Base-by-base conservation (phyloP, 2,113 vertebrate genomes). In the Craseonycteris thonglongyai region DNA sequence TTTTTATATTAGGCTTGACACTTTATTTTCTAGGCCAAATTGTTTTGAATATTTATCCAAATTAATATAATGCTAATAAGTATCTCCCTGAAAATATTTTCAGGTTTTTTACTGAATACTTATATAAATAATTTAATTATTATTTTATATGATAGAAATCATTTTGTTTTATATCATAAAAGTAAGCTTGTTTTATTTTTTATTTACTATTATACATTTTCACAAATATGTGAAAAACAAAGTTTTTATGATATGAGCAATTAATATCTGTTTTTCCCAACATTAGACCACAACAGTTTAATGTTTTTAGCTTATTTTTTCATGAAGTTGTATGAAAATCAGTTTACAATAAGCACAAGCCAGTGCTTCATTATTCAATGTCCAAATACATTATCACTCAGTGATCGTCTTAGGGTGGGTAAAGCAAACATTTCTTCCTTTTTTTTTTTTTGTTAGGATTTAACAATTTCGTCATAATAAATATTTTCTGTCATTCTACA, bases 21-120 rank as follows among this genome's bases (percentile, higher is more conserved):
- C 15, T 61, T 45, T 97, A 95, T 97, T 97, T 93, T 74, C 18
- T 82, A 89, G 75, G 15, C 33, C 96, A 74, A 28, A 22, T 94
- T 14, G 12, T 81, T 95, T 79, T 95, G 49, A 95, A 14, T 85
- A 33, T 86, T 95, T 90, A 95, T 76, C 42, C 49, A 88, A 78
- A 3, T 4, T 90, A 42, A 95, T 47, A 95, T 33, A 82, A 4
- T 94, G 42, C 19, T 96, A 79, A 49, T 35, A 66, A 79, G 12
- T 40, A 45, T 61, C 63, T 74, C 35, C 5, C 21, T 86, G 80
- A 65, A 83, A 56, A 54, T 9, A 66, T 58, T 61, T 80, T 26
- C 49, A 21, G n/a, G 16, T 75, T 66, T 26, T 59, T 19, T 1
- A 63, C 11, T 35, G 4, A n/a, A 26, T 1, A 6, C 1, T 13